Percentiles rank a stretch among this genome's conserved stretches.
These are phyloP conservation scores for Dryadula phaetusa DNA, from an alignment of 2,888 invertebrate species.

Conservation along the genomic window DNA sequence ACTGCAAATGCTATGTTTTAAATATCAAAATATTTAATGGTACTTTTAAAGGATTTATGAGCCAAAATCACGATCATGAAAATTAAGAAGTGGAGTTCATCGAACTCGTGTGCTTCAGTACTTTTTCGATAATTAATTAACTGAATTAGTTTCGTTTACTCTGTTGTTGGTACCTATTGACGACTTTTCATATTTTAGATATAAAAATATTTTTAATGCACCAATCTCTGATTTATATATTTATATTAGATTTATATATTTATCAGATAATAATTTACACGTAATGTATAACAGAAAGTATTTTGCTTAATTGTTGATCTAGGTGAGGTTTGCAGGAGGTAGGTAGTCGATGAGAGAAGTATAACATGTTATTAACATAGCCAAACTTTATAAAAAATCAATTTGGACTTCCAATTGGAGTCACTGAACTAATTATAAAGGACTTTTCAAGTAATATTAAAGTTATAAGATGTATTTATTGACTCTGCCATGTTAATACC, in stretches of 20 bases:
- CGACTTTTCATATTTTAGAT: neutral
- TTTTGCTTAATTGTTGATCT: too few relatives aligned
- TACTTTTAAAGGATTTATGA: neutral
- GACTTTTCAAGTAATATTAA: neutral
- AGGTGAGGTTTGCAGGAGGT: too few relatives aligned
- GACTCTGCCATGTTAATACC: neutral
- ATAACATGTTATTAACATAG: too few relatives aligned
- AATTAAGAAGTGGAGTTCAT: neutral
- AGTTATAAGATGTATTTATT: neutral
- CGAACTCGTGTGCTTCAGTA: neutral
- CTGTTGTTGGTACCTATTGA: neutral
- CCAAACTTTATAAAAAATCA: too few relatives aligned
- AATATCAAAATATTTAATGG: slow-evolving; percentile 16
- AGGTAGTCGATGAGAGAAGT: too few relatives aligned
- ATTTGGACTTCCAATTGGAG: too few relatives aligned
- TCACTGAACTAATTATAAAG: too few relatives aligned
- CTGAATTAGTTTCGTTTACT: neutral
- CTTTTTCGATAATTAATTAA: neutral
- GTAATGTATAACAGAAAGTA: too few relatives aligned
- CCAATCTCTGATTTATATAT: too few relatives aligned
- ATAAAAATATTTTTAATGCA: neutral
- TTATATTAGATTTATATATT: too few relatives aligned
- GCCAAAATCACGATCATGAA: neutral
- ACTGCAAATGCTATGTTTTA: slow-evolving; percentile 29
- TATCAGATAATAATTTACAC: too few relatives aligned